Evolutionary conservation across 2,797 vertebrate genomes (phyloP).

Genomic region (Fistularia tabacaria): DNA sequence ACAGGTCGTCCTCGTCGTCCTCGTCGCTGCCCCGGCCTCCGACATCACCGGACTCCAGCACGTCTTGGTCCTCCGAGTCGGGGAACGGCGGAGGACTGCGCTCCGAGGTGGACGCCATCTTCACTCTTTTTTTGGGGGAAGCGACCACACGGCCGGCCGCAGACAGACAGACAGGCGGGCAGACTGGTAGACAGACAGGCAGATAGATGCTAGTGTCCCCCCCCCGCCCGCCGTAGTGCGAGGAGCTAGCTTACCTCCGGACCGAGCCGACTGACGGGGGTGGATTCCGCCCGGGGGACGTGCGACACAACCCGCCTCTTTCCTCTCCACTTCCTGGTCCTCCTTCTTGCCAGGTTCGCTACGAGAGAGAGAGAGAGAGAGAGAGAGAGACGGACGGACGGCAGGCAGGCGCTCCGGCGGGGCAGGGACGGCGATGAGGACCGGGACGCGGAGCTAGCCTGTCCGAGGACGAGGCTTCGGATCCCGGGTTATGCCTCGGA

Average conservation of each 20-base stretch:
- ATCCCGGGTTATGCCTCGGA: slow-evolving; percentile 16
- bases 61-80: slow-evolving; percentile 76
- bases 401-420: no score
- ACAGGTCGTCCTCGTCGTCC: slow-evolving; percentile 66
- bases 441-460: background rate
- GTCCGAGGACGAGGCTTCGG: slow-evolving; percentile 1
- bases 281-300: slow-evolving; percentile 13
- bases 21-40: slow-evolving; percentile 63
- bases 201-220: slow-evolving; percentile 8
- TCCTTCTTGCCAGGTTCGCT: slow-evolving; percentile 44
- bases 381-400: no score
- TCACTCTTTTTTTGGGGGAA: slow-evolving; percentile 34
- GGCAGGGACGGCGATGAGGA: background rate
- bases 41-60: slow-evolving; percentile 62
- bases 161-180: background rate
- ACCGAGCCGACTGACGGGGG: background rate
- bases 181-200: background rate
- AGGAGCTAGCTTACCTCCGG: background rate
- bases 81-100: slow-evolving; percentile 81
- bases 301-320: slow-evolving; percentile 16
- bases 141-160: background rate
- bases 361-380: slow-evolving; percentile 2
- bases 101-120: slow-evolving; percentile 80
- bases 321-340: slow-evolving; percentile 63
- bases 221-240: no score